Evolutionary conservation across 2,888 invertebrate genomes (phyloP), one percentile per base, ranked within the genome.

Genomic region (Caenorhabditis sulstoni): DNA sequence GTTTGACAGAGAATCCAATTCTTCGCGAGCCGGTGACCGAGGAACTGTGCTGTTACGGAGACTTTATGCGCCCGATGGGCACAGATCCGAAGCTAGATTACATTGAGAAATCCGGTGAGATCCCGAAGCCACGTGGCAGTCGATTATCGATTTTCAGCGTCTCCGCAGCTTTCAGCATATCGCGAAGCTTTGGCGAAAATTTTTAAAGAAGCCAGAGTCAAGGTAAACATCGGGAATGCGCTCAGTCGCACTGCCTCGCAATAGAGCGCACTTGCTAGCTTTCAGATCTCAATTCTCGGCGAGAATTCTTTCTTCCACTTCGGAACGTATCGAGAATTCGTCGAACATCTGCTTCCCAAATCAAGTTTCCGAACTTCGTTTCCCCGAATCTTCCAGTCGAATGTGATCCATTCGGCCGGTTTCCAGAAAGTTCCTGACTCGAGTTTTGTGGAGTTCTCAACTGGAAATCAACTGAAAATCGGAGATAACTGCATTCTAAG

Each of bases 1-100:
- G 61, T 39, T 50, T 79, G 84, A 85, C 68, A 20, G 71, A 47
- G n/a, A n/a, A 18, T 76, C 44, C 58, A 37, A 20, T 89, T 45
- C 84, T 87, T 9, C 85, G 86, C 14, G 73, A 12, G 8, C 91
- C 52, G 70, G 80, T 47, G 9, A 59, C 49, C 1, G 90, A 90
- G 85, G 92, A 92, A 86, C 90, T 92, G 57, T 91, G 91, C 86
- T 91, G 91, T 37, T 92, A 92, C 85, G 91, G 91, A 3, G 91
- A 92, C 83, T 92, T 92, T 81, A 86, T 92, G 61, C 90, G 91
- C 70, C 89, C 91, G 11, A 84, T 92, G 14, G 91, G 91, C 4
- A 81, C 75, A 9, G 50, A 79, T 8, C 89, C 91, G 8, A 86
- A 87, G 2, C 71, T 83, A 20, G 86, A 87, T 16, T 91, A 91